A percentile compares a stretch with the other conserved stretches of the same genome.
Conservation (phyloP, 2,888 invertebrate genomes). For the Ditula angustiorana region DNA sequence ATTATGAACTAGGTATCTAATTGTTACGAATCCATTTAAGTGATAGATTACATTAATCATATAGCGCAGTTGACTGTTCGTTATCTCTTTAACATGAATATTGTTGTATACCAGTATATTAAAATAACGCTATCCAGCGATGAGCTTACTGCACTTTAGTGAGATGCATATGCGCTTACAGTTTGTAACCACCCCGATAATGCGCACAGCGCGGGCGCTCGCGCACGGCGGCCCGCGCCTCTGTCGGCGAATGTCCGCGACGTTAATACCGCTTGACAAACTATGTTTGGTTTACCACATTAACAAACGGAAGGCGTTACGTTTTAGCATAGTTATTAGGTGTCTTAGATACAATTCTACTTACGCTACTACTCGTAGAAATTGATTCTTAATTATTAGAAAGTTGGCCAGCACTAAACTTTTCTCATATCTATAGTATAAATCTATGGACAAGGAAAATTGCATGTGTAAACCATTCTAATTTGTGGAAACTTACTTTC, state of each 20-base stretch:
- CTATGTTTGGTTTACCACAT: slow-evolving; percentile 5
- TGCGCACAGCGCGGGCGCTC: not conserved
- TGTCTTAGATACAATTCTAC: slow-evolving; percentile 24
- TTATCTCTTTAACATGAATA: not conserved
- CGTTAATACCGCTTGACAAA: slow-evolving; percentile 4
- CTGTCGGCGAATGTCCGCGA: not conserved
- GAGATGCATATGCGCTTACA: not conserved
- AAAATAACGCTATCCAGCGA: slow-evolving; percentile 13
- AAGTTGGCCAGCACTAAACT: slow-evolving; percentile 29
- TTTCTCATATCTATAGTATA: slow-evolving; percentile 1
- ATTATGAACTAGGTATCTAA: no score
- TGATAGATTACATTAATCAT: slow-evolving; percentile 13
- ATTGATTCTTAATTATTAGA: slow-evolving; percentile 20
- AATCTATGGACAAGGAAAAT: slow-evolving; percentile 12
- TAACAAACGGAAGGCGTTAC: slow-evolving; percentile 1
- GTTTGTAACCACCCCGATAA: not conserved
- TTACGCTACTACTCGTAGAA: slow-evolving; percentile 28
- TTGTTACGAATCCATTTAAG: slow-evolving; percentile 8
- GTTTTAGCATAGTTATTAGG: slow-evolving; percentile 27
- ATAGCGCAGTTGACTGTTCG: slow-evolving; percentile 21
- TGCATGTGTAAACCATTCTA: slow-evolving; percentile 18
- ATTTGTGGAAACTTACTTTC: slow-evolving; percentile 18
- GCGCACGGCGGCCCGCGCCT: not conserved
- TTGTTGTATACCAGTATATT: not conserved
- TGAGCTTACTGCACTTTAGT: slow-evolving; percentile 20